These are phyloP conservation scores for Ylistrum balloti DNA, from an alignment of 1,140 invertebrate species.

Conservation along the genomic window DNA sequence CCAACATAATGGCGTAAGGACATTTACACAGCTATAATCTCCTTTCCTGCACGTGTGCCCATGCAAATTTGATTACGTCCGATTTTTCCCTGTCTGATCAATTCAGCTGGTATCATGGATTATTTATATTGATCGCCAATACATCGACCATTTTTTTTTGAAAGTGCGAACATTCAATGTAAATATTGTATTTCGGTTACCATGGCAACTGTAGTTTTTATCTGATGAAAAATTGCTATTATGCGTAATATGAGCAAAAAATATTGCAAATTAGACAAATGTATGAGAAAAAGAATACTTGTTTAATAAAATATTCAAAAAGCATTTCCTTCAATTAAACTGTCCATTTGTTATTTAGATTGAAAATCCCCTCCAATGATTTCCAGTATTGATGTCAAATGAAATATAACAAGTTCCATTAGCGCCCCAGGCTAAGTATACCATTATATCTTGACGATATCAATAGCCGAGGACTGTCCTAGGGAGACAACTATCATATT, in stretches of 20 bases:
- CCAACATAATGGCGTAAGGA: not conserved
- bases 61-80: slow-evolving; percentile 11
- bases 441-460: not conserved
- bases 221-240: not conserved
- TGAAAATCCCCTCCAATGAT: not conserved
- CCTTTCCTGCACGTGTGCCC: not conserved
- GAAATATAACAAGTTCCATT: not conserved
- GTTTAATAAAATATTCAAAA: not conserved
- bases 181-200: not conserved
- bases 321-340: not conserved
- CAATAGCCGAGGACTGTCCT: not conserved
- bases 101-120: not conserved
- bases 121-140: slow-evolving; percentile 26
- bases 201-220: not conserved
- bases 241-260: not conserved
- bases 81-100: not conserved
- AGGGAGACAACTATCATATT: not conserved
- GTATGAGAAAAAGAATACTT: not conserved
- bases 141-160: not conserved
- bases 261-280: not conserved
- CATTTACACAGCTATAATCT: not conserved
- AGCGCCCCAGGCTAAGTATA: too few relatives aligned
- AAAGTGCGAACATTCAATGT: not conserved
- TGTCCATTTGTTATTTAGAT: not conserved
- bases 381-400: not conserved